These are phyloP conservation scores for Eleutherodactylus coqui DNA, from an alignment of 2,797 vertebrate species.

Conservation along the genomic window DNA sequence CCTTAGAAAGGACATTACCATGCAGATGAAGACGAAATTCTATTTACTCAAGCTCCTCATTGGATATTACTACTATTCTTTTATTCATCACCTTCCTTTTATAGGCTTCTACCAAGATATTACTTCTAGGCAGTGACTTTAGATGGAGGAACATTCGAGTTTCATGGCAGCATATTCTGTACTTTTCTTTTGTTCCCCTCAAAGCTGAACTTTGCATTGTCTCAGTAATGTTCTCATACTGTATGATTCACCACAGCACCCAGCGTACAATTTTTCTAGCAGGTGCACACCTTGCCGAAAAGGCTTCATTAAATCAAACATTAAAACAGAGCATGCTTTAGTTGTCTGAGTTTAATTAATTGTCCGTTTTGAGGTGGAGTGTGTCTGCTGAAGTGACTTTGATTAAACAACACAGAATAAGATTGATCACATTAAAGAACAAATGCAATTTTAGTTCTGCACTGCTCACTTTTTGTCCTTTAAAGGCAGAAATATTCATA, in stretches of 20 bases:
- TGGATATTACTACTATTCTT: no score
- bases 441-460: conserved; percentile 10
- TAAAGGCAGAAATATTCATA: conserved; percentile 29
- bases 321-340: conserved; percentile 21
- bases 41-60: no score
- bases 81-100: no score
- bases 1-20: no score
- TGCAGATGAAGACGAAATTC: no score
- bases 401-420: conserved; percentile 21
- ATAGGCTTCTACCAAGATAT: no score
- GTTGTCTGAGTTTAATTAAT: conserved; percentile 9
- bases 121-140: not conserved
- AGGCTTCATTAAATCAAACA: not conserved
- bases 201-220: not conserved
- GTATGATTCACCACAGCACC: not conserved
- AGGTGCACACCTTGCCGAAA: not conserved
- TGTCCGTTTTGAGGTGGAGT: not conserved
- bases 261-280: not conserved
- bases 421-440: conserved; percentile 31
- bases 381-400: not conserved
- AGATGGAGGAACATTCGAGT: not conserved
- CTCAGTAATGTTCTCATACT: not conserved
- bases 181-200: not conserved
- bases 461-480: conserved; percentile 35
- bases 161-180: not conserved